Evolutionary conservation across 2,113 vertebrate genomes (phyloP).

Genomic region (Amphilophus citrinellus): DNA sequence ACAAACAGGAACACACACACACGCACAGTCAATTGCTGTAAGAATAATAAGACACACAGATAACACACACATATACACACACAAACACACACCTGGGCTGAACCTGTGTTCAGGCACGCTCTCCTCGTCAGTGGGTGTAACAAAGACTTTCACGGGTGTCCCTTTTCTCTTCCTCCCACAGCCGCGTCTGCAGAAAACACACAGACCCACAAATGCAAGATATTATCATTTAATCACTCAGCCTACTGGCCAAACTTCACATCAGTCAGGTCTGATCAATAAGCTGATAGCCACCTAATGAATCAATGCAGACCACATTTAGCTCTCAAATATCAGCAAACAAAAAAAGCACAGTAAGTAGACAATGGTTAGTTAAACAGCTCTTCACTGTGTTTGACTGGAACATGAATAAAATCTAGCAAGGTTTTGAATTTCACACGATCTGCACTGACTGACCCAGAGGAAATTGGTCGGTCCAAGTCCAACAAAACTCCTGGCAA

Average conservation of each 20-base stretch:
- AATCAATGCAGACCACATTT: slow-evolving; percentile 49
- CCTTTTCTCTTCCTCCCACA: slow-evolving; percentile 86
- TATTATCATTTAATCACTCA: slow-evolving; percentile 68
- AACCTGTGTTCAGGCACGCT: slow-evolving; percentile 76
- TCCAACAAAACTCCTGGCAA: slow-evolving; percentile 4
- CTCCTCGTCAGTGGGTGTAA: slow-evolving; percentile 82
- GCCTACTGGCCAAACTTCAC: slow-evolving; percentile 59
- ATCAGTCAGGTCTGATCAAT: slow-evolving; percentile 74
- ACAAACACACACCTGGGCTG: slow-evolving; percentile 76
- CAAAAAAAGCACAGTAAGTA: background rate
- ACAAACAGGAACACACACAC: slow-evolving; percentile 28
- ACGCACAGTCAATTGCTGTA: slow-evolving; percentile 20
- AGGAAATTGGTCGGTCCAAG: background rate
- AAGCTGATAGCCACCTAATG: slow-evolving; percentile 52
- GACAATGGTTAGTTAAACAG: slow-evolving; percentile 7
- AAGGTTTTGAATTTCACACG: background rate
- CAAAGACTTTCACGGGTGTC: slow-evolving; percentile 84
- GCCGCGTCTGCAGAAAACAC: slow-evolving; percentile 77
- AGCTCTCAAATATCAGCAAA: background rate
- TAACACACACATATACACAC: slow-evolving; percentile 19
- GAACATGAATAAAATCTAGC: background rate
- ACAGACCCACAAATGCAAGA: slow-evolving; percentile 25
- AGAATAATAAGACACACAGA: slow-evolving; percentile 39
- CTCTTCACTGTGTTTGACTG: slow-evolving; percentile 6
- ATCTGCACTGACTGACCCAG: background rate